Conservation (phyloP, 2,113 vertebrate species). For the Aix galericulata region DNA sequence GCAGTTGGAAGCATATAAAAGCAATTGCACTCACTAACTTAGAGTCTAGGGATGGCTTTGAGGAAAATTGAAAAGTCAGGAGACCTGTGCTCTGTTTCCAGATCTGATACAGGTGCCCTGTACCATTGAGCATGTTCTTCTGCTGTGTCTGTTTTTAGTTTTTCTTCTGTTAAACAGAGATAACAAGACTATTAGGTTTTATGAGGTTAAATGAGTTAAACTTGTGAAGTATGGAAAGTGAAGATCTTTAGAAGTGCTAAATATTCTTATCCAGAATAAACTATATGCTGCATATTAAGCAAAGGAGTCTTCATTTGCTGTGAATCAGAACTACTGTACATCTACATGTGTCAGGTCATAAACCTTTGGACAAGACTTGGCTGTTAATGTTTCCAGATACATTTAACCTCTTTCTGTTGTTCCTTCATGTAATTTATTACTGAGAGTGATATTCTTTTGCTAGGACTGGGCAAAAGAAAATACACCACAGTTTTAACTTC, state of each 20-base stretch:
- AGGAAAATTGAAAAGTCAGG: not conserved
- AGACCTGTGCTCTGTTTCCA: not conserved
- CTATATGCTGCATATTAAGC: not conserved
- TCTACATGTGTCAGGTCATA: not conserved
- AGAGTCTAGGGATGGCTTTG: not conserved
- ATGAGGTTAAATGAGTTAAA: slow-evolving; percentile 13
- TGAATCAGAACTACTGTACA: not conserved
- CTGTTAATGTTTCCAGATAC: not conserved
- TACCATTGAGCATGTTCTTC: not conserved
- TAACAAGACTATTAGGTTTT: not conserved
- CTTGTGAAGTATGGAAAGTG: not conserved
- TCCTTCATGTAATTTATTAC: not conserved
- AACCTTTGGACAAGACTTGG: not conserved
- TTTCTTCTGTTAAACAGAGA: not conserved
- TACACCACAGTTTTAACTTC: not conserved
- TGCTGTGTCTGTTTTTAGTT: not conserved
- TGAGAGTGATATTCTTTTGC: not conserved
- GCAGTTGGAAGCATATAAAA: not conserved
- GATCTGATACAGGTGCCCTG: not conserved
- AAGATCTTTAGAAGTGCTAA: not conserved
- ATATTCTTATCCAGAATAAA: not conserved
- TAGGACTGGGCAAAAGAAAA: not conserved
- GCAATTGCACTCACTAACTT: not conserved
- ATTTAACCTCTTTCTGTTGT: not conserved
- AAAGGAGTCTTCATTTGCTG: not conserved